Evolutionary conservation across 2,888 invertebrate species (phyloP), one percentile per base, ranked within the genome.

Genomic region (Drosophila pegasa): DNA sequence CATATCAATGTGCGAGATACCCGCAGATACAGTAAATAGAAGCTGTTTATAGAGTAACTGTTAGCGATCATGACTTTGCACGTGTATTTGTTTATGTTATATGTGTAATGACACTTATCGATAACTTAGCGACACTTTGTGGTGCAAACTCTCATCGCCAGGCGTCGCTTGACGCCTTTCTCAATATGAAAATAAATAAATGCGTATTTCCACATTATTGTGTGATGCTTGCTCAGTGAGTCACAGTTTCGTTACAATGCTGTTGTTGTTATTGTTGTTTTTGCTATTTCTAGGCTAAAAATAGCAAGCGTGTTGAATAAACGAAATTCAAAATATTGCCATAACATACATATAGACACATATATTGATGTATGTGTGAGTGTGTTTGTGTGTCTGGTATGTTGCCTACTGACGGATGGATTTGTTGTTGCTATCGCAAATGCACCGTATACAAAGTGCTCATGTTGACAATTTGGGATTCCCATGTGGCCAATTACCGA

Each of bases 401-500:
- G 48, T n/a, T 40, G 43, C 25, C 43, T 31, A 41, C 43, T 38
- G 25, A 31, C 54, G 29, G 58, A n/a, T 41, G 29, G 58, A n/a
- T 41, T 38, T 54, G 38, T 61, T 80, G 45, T 62, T 47, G 41
- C 12, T 55, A 57, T 59, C 54, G 61, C 56, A 81, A 81, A 71
- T 79, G 78, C 83, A 81, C 33, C 27, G 31, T 61, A 54, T 64
- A 65, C 72, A 67, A 71, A 51, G 71, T 78, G 62, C 63, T 50
- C 33, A 63, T 50, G 63, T 77, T 67, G 71, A 78, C 61, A 69
- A 63, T 87, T 78, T 78, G 82, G 88, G 88, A 87, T 85, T 82
- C 88, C 82, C 82, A 65, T 78, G 82, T 81, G 85, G 85, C 75
- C 70, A 78, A 84, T 87, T 85, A 85, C 67, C 71, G 51, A 10